Percentiles rank a stretch among this genome's conserved stretches.
These are phyloP conservation scores for Silurus asotus DNA, from an alignment of 2,113 vertebrate genomes.

Conservation along the genomic window DNA sequence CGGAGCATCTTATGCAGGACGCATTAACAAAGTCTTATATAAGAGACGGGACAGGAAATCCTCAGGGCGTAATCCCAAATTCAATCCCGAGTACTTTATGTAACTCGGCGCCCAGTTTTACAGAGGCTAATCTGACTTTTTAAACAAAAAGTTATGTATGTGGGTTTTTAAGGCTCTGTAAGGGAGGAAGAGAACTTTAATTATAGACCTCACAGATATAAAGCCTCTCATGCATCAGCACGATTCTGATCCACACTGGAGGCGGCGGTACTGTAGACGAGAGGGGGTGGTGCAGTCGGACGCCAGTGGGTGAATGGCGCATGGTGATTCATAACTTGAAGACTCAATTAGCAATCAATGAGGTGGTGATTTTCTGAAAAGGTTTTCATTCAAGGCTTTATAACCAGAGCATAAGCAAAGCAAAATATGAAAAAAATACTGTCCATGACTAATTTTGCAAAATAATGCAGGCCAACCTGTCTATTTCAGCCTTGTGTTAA, in stretches of 20 bases:
- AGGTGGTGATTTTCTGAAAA: not conserved
- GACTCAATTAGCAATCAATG: not conserved
- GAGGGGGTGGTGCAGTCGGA: not conserved
- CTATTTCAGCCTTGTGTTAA: not conserved
- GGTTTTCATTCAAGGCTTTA: not conserved
- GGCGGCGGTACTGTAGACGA: not conserved
- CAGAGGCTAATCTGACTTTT: conserved; percentile 1
- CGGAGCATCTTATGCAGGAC: conserved; percentile 62
- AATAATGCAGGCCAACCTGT: not conserved
- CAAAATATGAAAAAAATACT: not conserved
- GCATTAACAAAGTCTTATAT: conserved; percentile 60
- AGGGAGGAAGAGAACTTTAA: not conserved
- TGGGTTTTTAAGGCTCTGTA: not conserved
- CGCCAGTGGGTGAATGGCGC: conserved; percentile 34
- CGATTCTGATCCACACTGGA: conserved; percentile 18
- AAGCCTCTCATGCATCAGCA: conserved; percentile 19
- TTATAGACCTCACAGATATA: conserved; percentile 7
- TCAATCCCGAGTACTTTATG: conserved; percentile 41
- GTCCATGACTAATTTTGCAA: not conserved
- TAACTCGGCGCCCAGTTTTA: conserved; percentile 30
- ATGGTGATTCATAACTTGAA: conserved; percentile 31
- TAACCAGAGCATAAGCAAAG: not conserved
- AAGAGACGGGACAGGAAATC: conserved; percentile 56
- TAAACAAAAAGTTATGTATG: not conserved
- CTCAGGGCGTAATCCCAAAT: conserved; percentile 49